phyloP scores from a whole-genome alignment of 2,797 vertebrate species.

The Lithobates pipiens region DNA sequence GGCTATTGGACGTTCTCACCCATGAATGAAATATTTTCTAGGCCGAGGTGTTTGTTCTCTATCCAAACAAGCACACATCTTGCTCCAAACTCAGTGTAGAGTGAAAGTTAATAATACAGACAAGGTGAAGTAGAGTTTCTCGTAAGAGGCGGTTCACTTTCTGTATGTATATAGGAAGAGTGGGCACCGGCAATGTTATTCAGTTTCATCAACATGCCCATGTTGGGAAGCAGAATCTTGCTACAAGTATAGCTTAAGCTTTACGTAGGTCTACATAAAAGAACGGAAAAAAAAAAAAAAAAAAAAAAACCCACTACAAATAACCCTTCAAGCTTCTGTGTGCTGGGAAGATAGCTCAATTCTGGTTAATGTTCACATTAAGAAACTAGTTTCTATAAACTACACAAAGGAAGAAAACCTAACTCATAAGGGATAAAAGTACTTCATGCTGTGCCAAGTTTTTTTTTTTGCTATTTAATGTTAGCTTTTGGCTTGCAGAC shows the following conservation, averaged over 20 bases:
- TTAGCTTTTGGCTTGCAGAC: too few relatives aligned
- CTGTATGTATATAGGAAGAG: not conserved
- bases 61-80: not conserved
- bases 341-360: not conserved
- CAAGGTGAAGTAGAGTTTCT: not conserved
- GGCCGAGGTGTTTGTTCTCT: not conserved
- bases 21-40: not conserved
- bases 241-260: not conserved
- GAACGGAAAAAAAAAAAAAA: not conserved
- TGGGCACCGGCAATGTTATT: not conserved
- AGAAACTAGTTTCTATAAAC: conserved; percentile 8
- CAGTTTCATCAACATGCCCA: not conserved
- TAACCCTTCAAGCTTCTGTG: not conserved
- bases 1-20: not conserved
- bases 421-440: not conserved
- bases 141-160: too few relatives aligned
- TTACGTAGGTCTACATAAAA: not conserved
- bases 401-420: not conserved
- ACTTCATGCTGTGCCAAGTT: too few relatives aligned
- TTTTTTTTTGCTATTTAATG: too few relatives aligned
- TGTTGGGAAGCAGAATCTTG: conserved; percentile 2
- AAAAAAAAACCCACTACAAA: not conserved
- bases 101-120: not conserved
- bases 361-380: conserved; percentile 6
- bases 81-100: not conserved